Conservation (phyloP, 1,140 invertebrate genomes). For the Mylabris phalerata region DNA sequence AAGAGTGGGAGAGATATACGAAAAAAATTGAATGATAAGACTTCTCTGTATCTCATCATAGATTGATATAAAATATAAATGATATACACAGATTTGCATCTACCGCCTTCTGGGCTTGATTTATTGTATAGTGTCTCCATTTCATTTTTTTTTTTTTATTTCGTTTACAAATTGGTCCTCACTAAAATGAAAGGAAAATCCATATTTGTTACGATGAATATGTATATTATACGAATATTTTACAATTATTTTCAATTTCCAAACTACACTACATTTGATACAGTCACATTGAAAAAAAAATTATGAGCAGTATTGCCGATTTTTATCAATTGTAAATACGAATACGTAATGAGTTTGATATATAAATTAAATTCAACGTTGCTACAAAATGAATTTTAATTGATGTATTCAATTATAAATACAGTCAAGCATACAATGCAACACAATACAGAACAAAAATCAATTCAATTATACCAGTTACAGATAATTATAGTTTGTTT, state of each 20-base stretch:
- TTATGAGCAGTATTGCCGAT: no score
- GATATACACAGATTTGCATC: conserved; percentile 34
- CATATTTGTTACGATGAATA: no score
- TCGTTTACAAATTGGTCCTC: conserved; percentile 22
- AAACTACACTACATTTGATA: no score
- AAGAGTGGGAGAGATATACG: conserved; percentile 4
- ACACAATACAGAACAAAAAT: conserved; percentile 11
- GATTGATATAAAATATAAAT: conserved; percentile 38
- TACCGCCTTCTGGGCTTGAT: conserved; percentile 29
- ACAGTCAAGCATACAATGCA: conserved; percentile 4
- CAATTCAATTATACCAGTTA: conserved; percentile 10
- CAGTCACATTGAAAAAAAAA: no score
- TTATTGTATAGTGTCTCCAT: conserved; percentile 31
- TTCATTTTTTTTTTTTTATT: conserved; percentile 21
- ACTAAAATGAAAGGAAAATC: no score
- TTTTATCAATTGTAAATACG: no score
- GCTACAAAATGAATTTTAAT: conserved; percentile 13
- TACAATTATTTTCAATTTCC: no score
- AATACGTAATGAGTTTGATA: no score
- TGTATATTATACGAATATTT: no score
- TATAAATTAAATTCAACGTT: conserved; percentile 11
- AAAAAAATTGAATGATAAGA: conserved; percentile 29
- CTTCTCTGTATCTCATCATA: conserved; percentile 35
- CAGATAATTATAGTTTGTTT: conserved; percentile 13
- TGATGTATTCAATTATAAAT: conserved; percentile 14